Conservation (phyloP, 2,888 invertebrate genomes). For the Ecliptopera silaceata region DNA sequence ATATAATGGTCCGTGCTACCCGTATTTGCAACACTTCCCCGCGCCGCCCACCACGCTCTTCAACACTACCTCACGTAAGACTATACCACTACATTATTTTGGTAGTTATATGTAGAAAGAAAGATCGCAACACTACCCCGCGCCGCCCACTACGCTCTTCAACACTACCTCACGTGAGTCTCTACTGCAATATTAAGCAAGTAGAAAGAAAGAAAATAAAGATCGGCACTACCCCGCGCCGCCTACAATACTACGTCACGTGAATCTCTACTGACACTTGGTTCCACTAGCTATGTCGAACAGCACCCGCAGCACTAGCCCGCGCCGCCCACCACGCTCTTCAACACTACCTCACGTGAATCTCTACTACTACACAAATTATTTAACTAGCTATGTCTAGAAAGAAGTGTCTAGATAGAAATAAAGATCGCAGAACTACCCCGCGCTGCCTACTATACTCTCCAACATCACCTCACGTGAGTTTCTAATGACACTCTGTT, state of each 20-base stretch:
- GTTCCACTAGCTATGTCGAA: neutral
- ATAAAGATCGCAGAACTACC: slow-evolving; percentile 86
- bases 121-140: slow-evolving; percentile 84
- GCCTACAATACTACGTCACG: slow-evolving; percentile 57
- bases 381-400: neutral
- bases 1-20: slow-evolving; percentile 68
- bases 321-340: slow-evolving; percentile 71
- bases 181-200: neutral
- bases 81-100: no score
- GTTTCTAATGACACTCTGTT: slow-evolving; percentile 39
- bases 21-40: slow-evolving; percentile 84
- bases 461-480: no score
- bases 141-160: slow-evolving; percentile 63
- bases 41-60: slow-evolving; percentile 70
- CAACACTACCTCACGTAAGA: slow-evolving; percentile 87
- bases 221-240: slow-evolving; percentile 85
- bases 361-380: neutral
- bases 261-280: slow-evolving; percentile 42
- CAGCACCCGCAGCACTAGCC: slow-evolving; percentile 48
- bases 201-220: no score
- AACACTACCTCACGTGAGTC: slow-evolving; percentile 79
- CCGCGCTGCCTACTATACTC: slow-evolving; percentile 74
- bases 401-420: no score
- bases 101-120: no score
- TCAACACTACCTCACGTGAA: slow-evolving; percentile 79